Evolutionary conservation across 2,888 invertebrate species (phyloP).

Genomic region (Brachynemurus nebulosus): DNA sequence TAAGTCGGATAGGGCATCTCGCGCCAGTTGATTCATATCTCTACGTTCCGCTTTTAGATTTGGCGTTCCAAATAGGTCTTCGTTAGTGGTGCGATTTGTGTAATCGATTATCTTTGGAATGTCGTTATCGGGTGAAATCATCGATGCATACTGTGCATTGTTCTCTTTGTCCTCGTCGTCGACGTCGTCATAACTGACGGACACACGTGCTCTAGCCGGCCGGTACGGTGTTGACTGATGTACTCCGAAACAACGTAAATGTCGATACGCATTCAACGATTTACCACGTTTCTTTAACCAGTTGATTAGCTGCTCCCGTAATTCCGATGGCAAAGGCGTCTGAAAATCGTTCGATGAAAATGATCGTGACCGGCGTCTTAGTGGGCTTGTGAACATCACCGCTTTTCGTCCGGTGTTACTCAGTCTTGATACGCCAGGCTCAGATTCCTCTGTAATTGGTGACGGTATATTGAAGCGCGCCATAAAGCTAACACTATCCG

Average conservation of each 20-base stretch:
- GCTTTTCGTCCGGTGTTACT: slow-evolving; percentile 21
- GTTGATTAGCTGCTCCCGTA: slow-evolving; percentile 32
- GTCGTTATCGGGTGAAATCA: slow-evolving; percentile 28
- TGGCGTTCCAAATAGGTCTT: slow-evolving; percentile 6
- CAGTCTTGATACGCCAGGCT: slow-evolving; percentile 21
- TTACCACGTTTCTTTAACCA: slow-evolving; percentile 41
- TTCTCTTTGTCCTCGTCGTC: slow-evolving; percentile 40
- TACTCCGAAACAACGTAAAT: slow-evolving; percentile 40
- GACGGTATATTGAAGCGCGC: slow-evolving; percentile 3
- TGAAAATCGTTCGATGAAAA: not conserved
- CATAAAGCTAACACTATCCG: slow-evolving; percentile 26
- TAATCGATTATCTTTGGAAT: slow-evolving; percentile 24
- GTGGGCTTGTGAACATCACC: slow-evolving; percentile 26
- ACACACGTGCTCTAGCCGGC: slow-evolving; percentile 3
- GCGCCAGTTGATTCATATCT: slow-evolving; percentile 24
- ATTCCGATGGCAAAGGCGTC: slow-evolving; percentile 32
- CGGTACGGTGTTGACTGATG: slow-evolving; percentile 23
- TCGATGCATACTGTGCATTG: slow-evolving; percentile 24
- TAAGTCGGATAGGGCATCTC: slow-evolving; percentile 38
- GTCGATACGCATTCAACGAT: slow-evolving; percentile 34
- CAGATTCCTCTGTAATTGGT: slow-evolving; percentile 28
- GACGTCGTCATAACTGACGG: slow-evolving; percentile 4
- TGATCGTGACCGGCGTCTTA: slow-evolving; percentile 21
- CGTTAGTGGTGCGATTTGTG: slow-evolving; percentile 9
- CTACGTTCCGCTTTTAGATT: not conserved